phyloP scores from a whole-genome alignment of 2,113 vertebrate genomes.

The Clupea harengus region DNA sequence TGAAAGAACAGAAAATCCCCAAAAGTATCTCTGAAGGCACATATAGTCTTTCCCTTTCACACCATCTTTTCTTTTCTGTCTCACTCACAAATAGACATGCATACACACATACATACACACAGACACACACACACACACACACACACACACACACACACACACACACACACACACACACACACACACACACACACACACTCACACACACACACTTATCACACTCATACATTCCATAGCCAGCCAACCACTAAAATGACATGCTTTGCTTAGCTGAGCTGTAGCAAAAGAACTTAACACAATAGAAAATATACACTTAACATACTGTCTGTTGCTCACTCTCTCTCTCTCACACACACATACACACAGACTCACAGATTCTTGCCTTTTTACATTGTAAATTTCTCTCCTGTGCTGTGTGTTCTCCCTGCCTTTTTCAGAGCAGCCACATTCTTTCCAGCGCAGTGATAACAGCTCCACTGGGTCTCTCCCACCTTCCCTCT shows the following conservation, averaged over 20 bases:
- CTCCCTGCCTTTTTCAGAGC: slow-evolving; percentile 22
- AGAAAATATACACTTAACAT: slow-evolving; percentile 37
- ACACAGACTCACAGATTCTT: not conserved
- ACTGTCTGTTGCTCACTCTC: slow-evolving; percentile 21
- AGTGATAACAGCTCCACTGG: slow-evolving; percentile 59
- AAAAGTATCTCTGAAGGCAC: not conserved
- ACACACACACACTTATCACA: not conserved
- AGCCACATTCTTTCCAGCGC: slow-evolving; percentile 67
- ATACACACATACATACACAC: not conserved
- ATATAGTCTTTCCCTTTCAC: not conserved
- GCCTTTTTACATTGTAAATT: not conserved
- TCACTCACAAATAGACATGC: not conserved
- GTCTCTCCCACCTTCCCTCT: slow-evolving; percentile 22
- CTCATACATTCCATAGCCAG: not conserved
- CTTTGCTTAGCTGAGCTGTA: slow-evolving; percentile 18
- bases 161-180: not conserved
- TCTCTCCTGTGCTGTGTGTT: slow-evolving; percentile 1
- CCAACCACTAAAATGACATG: slow-evolving; percentile 8
- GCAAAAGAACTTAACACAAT: slow-evolving; percentile 22
- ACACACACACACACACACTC: not conserved
- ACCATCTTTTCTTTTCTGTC: not conserved
- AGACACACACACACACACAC: not conserved
- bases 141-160: not conserved
- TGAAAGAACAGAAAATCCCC: not conserved
- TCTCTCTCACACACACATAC: slow-evolving; percentile 8